Evolutionary conservation across 2,888 invertebrate genomes (phyloP).

Genomic region (Chloromyia formosa): DNA sequence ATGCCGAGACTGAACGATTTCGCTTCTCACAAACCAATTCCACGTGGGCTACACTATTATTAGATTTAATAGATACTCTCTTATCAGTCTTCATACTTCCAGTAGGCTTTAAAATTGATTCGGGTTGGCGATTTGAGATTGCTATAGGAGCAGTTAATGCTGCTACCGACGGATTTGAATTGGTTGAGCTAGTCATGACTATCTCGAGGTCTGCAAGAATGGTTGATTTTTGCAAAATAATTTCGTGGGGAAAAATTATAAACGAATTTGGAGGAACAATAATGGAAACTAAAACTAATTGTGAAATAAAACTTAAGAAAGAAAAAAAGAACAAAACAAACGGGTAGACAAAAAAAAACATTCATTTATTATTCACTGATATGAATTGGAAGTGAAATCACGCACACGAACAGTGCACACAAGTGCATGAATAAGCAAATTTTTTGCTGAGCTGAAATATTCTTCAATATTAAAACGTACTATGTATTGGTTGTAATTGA

Average conservation of each 20-base stretch:
- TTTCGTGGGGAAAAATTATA: too few species aligned
- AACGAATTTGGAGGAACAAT: not conserved
- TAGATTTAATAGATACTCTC: slow-evolving; percentile 61
- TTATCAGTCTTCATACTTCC: slow-evolving; percentile 56
- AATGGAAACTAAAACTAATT: not conserved
- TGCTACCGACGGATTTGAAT: slow-evolving; percentile 47
- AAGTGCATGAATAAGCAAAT: not conserved
- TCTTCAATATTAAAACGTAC: too few species aligned
- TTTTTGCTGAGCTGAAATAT: too few species aligned
- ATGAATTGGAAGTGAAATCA: not conserved
- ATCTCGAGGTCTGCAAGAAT: slow-evolving; percentile 37
- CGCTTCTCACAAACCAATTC: slow-evolving; percentile 60
- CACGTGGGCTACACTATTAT: slow-evolving; percentile 55
- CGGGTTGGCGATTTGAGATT: slow-evolving; percentile 48
- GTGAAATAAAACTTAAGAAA: slow-evolving; percentile 3
- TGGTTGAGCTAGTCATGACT: slow-evolving; percentile 51
- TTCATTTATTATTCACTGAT: not conserved
- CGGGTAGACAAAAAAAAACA: not conserved
- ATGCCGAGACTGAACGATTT: slow-evolving; percentile 53
- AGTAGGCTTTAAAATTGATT: slow-evolving; percentile 62
- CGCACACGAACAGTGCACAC: not conserved
- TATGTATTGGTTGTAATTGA: too few species aligned
- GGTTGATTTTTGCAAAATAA: too few species aligned
- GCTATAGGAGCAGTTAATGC: slow-evolving; percentile 45
- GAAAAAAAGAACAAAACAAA: not conserved